A percentile compares a stretch with the other conserved stretches of the same genome.
Conservation (phyloP, 30 jellyfish, hydroid and myxozoan genomes). For the Cassiopea andromeda region DNA sequence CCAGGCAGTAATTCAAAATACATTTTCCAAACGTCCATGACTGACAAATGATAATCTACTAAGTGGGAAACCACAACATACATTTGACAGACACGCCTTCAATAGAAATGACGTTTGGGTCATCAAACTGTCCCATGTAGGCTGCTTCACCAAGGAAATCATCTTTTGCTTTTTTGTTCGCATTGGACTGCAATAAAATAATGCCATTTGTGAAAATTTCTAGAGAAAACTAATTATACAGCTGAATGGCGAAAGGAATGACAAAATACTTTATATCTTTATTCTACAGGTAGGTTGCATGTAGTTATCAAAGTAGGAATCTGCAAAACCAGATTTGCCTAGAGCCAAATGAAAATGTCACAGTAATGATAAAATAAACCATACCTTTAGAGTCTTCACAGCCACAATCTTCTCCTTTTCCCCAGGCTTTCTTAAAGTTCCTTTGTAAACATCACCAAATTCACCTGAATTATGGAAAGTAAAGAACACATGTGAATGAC, state of each 20-base stretch:
- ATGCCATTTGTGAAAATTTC: not conserved
- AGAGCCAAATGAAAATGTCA: not conserved
- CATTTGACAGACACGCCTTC: conserved; percentile 80
- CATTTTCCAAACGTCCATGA: too few relatives aligned
- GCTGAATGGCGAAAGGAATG: too few relatives aligned
- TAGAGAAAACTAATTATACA: too few relatives aligned
- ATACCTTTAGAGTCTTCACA: conserved; percentile 82
- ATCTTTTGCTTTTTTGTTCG: conserved; percentile 37
- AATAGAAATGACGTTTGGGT: conserved; percentile 63
- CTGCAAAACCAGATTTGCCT: too few relatives aligned
- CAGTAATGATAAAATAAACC: not conserved
- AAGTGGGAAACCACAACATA: not conserved
- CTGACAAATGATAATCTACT: too few relatives aligned
- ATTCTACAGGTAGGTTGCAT: too few relatives aligned
- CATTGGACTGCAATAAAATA: conserved; percentile 3
- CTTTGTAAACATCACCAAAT: conserved; percentile 95
- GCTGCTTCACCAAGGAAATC: conserved; percentile 77
- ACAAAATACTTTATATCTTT: too few relatives aligned
- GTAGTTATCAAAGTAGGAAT: too few relatives aligned
- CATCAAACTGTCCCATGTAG: conserved; percentile 77
- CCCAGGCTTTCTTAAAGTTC: conserved; percentile 58
- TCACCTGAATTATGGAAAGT: conserved; percentile 62
- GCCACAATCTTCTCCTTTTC: conserved; percentile 79
- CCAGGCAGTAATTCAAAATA: too few relatives aligned
- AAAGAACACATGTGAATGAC: not conserved